Base-by-base conservation (phyloP, 2,888 invertebrate genomes). In the Lobophora halterata region DNA sequence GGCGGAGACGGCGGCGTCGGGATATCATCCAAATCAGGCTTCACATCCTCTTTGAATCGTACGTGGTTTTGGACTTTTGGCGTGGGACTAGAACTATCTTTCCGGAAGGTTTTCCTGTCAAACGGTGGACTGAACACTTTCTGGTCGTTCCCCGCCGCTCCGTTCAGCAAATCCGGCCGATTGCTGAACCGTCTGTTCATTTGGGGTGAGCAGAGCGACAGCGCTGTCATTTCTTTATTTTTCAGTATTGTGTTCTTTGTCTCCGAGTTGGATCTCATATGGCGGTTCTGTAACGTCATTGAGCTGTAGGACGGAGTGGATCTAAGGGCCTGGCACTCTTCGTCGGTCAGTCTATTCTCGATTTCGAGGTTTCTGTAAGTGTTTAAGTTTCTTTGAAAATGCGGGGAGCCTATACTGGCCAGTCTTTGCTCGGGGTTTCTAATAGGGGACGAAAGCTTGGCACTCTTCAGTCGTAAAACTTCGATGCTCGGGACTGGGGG, bases 401-500 rank as follows among this genome's bases (percentile, higher is more conserved):
- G 90, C 1, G 91, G 91, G 0, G 91, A 91, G 9, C 91, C 90
- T 50, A 91, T 91, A 43, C 90, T 90, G 7, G 91, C 91, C 11
- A 91, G 88, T 20, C 90, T 80, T 26, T 76, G 82, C 44, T 88
- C 87, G 5, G 76, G 69, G 36, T 81, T 79, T 42, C 89, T 85
- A 1, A 80, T 49, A 10, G 79, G 79, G 0, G 86, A 79, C n/a
- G n/a, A n/a, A 37, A 78, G 80, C 49, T 85, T 87, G 47, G 81
- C 76, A 49, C 80, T 89, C 64, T 90, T 90, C 61, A 90, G 77
- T 58, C 91, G 77, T 52, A 91, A 65, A 3, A 90, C 88, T 67
- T 91, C 91, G 52, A 91, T 79, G 41, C 91, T 91, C 3, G 92
- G 91, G 23, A 92, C 90, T 9, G 93, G 93, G 41, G 93, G 93